Base-by-base conservation (phyloP, 2,113 vertebrate genomes). In the Bos indicus region DNA sequence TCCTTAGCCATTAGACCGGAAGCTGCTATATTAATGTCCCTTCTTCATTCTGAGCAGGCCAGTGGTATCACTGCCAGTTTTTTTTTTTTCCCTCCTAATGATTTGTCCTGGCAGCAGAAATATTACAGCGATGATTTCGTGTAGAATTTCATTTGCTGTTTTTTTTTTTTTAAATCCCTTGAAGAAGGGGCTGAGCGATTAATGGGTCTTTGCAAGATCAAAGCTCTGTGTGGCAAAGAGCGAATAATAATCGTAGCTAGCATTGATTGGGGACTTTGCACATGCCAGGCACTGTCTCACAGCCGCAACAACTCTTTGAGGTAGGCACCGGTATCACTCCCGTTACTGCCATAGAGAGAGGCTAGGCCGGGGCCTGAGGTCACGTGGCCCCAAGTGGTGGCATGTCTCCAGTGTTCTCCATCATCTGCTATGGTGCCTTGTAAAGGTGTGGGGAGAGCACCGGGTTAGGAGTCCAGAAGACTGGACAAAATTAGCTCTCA, bases 51-150 rank as follows among this genome's bases (percentile, higher is more conserved):
- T 78, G 92, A 95, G 83, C 71, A 83, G 89, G 40, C 89, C 95
- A 77, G 90, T 82, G 92, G 62, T 92, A 88, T 92, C 77, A 30
- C 85, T 97, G 97, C 95, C 95, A 97, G 88, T 3, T n/a, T 67
- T 67, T 67, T 48, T 80, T 28, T 14, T 11, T 43, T n/a, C 33
- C 28, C 60, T 78, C 80, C 92, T 94, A 95, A 95, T 97, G 94
- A 97, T 97, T 95, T 94, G 94, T 98, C 95, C 90, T 97, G 97
- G 97, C 97, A 98, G 96, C 77, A 98, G 97, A 97, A 98, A 97
- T 97, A 98, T 98, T 94, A 97, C 97, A 94, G 92, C 2, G 28
- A 97, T 97, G 97, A 97, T 98, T 98, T 98, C 98, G 98, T 92
- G 95, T 98, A 97, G 92, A 97, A 97, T 98, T 98, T 97, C 97